These are phyloP conservation scores for Columba livia DNA, from an alignment of 2,113 vertebrate species.

Conservation along the genomic window DNA sequence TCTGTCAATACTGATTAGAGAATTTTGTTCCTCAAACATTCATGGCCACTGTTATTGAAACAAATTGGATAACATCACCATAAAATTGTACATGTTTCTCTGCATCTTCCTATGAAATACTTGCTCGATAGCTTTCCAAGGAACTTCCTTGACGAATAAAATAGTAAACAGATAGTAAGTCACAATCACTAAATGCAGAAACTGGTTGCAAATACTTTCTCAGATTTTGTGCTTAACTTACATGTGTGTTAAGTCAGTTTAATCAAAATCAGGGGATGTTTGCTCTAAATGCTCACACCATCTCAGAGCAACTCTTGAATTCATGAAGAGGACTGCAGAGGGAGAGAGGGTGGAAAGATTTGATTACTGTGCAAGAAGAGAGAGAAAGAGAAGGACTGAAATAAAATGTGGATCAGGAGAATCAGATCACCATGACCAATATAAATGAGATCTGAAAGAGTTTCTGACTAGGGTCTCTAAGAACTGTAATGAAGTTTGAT, in stretches of 20 bases:
- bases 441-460: constrained; percentile 1
- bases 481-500: neutral
- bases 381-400: neutral
- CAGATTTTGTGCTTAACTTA: neutral
- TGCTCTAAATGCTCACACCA: neutral
- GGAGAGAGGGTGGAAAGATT: neutral
- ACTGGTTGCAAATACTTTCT: neutral
- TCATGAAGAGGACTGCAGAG: neutral
- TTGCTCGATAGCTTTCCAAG: neutral
- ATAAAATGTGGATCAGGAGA: neutral
- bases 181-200: neutral
- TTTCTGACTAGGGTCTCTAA: neutral
- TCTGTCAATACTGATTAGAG: neutral
- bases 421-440: neutral
- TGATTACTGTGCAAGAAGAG: neutral
- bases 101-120: neutral
- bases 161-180: neutral
- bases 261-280: neutral
- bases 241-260: neutral
- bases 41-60: neutral
- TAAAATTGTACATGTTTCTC: neutral
- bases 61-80: neutral
- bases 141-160: neutral
- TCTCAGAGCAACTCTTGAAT: neutral
- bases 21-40: neutral